phyloP scores from a whole-genome alignment of 2,888 invertebrate species.

The Torymus auratus region DNA sequence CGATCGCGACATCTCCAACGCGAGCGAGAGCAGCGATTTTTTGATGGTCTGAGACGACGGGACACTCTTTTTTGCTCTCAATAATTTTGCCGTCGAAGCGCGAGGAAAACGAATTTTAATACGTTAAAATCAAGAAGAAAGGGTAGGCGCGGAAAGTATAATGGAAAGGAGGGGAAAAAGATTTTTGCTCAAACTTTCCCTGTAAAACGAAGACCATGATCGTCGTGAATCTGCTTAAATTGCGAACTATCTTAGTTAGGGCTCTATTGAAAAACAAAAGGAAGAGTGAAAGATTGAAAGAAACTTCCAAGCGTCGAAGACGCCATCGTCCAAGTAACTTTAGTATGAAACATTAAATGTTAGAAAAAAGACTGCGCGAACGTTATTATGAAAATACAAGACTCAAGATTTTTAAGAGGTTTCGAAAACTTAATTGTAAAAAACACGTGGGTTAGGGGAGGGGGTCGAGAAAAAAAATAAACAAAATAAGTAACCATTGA shows the following conservation, averaged over 20 bases:
- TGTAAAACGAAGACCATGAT: constrained; percentile 24
- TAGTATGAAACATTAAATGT: constrained; percentile 72
- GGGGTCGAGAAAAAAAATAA: constrained; percentile 45
- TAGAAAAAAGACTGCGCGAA: constrained; percentile 74
- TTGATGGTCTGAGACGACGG: constrained; percentile 12
- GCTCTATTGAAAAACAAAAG: constrained; percentile 62
- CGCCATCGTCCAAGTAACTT: constrained; percentile 75
- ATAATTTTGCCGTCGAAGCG: constrained; percentile 20
- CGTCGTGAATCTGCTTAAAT: constrained; percentile 52
- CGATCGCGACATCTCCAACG: constrained; percentile 13
- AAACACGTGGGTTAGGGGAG: constrained; percentile 14
- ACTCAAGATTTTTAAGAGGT: constrained; percentile 72
- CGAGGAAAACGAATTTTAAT: constrained; percentile 18
- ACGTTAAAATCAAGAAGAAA: constrained; percentile 38
- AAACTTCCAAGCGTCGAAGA: constrained; percentile 73
- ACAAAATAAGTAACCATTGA: constrained; percentile 58
- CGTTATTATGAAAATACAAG: constrained; percentile 69
- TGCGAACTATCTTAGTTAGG: constrained; percentile 68
- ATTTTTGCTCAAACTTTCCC: constrained; percentile 62
- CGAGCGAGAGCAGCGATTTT: background rate
- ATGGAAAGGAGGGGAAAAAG: background rate
- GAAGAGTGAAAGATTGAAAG: constrained; percentile 57
- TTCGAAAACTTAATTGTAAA: constrained; percentile 63
- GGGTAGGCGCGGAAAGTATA: background rate
- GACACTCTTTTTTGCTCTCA: constrained; percentile 6